Evolutionary conservation across 2,888 invertebrate genomes (phyloP), one percentile per base, ranked within the genome.

Genomic region (Synergus laeviventris): DNA sequence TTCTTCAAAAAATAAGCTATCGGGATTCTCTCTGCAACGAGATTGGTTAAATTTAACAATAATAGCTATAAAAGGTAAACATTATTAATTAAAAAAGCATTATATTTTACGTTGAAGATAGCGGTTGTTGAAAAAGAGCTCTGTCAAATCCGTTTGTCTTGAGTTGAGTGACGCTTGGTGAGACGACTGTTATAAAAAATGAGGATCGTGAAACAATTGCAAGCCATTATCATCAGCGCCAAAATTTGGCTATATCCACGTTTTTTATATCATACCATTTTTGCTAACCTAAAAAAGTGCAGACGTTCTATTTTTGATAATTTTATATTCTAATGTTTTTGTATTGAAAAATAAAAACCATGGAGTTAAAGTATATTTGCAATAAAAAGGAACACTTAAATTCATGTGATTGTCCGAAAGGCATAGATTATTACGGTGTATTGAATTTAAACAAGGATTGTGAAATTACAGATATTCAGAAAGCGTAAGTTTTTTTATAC

Each of bases 371-470:
- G n/a, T 16, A 60, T 18, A 31, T 7, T 42, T 21, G 16, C 1
- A 39, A 45, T 64, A 79, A 75, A 54, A 78, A 76, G 61, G 8
- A 8, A 16, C 38, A 66, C 14, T 75, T 49, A 62, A 70, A 61
- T 70, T 9, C 31, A 14, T 77, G 77, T 42, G 8, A 39, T 38
- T 75, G 7, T 74, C 74, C 56, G 36, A 74, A 54, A 74, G 94
- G 94, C 54, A 92, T 95, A 79, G 96, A 97, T 90, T 97, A 96
- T 90, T 97, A 97, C 88, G 94, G 94, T 3, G 93, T 96, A 81
- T 91, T 97, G 60, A 94, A 94, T 75, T 91, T 96, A 64, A 93
- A 94, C 76, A 93, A 94, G 74, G 92, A 92, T 79, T 94, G 95
- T 81, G 92, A 91, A 64, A 94, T 94, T 84, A 91, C 93, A 61